These are phyloP conservation scores for Dipus sagitta DNA, from an alignment of 2,797 vertebrate species.

Conservation along the genomic window DNA sequence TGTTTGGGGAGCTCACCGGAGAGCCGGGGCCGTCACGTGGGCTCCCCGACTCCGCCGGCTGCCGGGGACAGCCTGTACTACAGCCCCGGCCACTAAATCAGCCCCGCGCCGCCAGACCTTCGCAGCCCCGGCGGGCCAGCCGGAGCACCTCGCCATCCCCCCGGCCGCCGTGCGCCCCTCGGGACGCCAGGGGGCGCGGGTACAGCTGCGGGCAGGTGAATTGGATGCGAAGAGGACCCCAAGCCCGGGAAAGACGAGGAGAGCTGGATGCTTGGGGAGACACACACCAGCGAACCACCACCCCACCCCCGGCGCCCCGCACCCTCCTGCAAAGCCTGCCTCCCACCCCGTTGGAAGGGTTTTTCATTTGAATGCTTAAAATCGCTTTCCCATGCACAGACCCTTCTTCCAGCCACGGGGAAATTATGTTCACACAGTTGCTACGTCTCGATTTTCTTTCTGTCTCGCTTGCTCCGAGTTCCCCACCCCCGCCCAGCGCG, in stretches of 20 bases:
- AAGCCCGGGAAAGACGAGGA: conserved; percentile 8
- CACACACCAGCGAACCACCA: not conserved
- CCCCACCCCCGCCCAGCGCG: not conserved
- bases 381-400: conserved; percentile 44
- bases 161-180: not conserved
- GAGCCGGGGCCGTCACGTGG: conserved; percentile 86
- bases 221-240: not conserved
- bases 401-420: conserved; percentile 48
- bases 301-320: conserved; percentile 50
- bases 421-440: conserved; percentile 70
- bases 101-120: conserved; percentile 77
- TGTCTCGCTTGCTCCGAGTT: conserved; percentile 1
- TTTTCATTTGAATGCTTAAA: conserved; percentile 59
- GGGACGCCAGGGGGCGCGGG: conserved; percentile 69
- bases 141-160: too few species aligned
- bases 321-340: conserved; percentile 29
- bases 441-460: conserved; percentile 60
- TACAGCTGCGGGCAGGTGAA: conserved; percentile 52
- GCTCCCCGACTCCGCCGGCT: conserved; percentile 85
- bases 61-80: conserved; percentile 85
- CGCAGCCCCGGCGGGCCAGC: conserved; percentile 24
- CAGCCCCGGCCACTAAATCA: conserved; percentile 78
- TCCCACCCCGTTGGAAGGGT: conserved; percentile 38
- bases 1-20: conserved; percentile 85
- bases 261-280: conserved; percentile 44